Percentiles rank a stretch among this genome's conserved stretches.
Evolutionary conservation across 2,888 invertebrate genomes (phyloP).

Genomic region (Drosophila meridiana): DNA sequence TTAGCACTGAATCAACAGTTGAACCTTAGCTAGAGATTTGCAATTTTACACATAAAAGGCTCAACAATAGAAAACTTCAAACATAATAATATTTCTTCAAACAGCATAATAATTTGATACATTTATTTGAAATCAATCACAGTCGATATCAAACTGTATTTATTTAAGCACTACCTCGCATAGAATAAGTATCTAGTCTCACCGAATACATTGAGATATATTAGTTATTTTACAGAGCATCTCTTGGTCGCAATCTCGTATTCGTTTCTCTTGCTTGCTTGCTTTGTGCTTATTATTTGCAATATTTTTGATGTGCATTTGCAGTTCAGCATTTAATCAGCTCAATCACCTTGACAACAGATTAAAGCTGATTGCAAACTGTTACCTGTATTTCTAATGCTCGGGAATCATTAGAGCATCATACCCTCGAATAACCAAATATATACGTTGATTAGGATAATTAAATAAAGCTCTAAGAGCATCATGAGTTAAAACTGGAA

Average conservation of each 20-base stretch:
- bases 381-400: not conserved
- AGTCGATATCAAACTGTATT: not conserved
- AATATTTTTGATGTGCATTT: conserved; percentile 29
- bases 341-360: conserved; percentile 32
- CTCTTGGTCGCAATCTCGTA: not conserved
- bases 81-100: too few relatives aligned
- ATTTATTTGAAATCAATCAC: too few relatives aligned
- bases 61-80: too few relatives aligned
- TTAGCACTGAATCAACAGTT: not conserved
- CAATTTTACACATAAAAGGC: not conserved
- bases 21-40: not conserved
- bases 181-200: not conserved
- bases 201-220: not conserved
- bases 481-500: not conserved
- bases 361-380: conserved; percentile 32
- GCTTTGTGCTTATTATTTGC: conserved; percentile 1
- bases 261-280: not conserved
- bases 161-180: not conserved
- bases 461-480: not conserved
- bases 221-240: not conserved
- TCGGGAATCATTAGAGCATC: not conserved
- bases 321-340: conserved; percentile 49
- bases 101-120: too few relatives aligned
- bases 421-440: not conserved
- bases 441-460: not conserved